Evolutionary conservation across 2,113 vertebrate species (phyloP).

Genomic region (Siniperca knerii): DNA sequence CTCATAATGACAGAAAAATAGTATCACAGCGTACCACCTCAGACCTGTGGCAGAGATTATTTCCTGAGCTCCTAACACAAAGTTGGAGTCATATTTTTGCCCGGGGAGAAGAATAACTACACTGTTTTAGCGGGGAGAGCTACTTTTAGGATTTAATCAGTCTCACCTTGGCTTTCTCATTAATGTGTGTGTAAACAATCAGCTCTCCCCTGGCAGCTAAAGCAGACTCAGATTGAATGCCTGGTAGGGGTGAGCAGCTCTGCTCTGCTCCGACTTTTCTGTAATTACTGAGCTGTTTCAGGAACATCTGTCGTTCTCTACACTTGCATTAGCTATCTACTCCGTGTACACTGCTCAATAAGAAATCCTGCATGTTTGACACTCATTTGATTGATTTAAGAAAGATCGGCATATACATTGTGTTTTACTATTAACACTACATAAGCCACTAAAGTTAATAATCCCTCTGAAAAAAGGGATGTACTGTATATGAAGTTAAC

Average conservation of each 20-base stretch:
- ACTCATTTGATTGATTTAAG: slow-evolving; percentile 2
- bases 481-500: background rate
- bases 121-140: slow-evolving; percentile 57
- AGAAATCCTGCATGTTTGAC: slow-evolving; percentile 33
- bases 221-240: slow-evolving; percentile 77
- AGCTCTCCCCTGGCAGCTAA: slow-evolving; percentile 72
- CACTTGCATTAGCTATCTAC: slow-evolving; percentile 48
- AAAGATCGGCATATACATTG: background rate
- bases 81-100: slow-evolving; percentile 52
- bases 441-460: background rate
- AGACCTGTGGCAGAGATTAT: slow-evolving; percentile 55
- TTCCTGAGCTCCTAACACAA: slow-evolving; percentile 60
- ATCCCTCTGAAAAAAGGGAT: background rate
- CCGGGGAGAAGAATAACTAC: slow-evolving; percentile 54
- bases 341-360: slow-evolving; percentile 28
- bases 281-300: slow-evolving; percentile 82
- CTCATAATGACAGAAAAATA: slow-evolving; percentile 58
- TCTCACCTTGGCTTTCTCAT: slow-evolving; percentile 78
- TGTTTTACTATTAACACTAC: background rate
- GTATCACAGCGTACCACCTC: slow-evolving; percentile 22
- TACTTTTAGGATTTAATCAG: slow-evolving; percentile 77
- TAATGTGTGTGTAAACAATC: slow-evolving; percentile 80
- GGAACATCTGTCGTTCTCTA: slow-evolving; percentile 76
- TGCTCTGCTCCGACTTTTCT: slow-evolving; percentile 69
- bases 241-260: slow-evolving; percentile 74